Evolutionary conservation across 1,140 invertebrate species (phyloP).

Genomic region (Argopecten irradians): DNA sequence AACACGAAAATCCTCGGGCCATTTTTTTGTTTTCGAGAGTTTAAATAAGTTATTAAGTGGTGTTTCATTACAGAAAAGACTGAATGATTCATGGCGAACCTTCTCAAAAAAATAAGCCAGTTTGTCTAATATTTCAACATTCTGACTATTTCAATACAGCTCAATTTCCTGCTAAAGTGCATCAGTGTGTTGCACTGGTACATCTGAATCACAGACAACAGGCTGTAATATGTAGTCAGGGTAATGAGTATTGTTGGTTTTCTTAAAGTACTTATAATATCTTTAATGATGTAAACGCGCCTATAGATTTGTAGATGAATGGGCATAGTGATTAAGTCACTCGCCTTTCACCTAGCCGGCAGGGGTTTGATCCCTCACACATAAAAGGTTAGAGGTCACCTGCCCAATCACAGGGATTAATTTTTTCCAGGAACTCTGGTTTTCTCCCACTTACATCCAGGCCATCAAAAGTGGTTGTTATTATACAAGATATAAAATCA

Average conservation of each 20-base stretch:
- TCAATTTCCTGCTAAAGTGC: not conserved
- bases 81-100: not conserved
- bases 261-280: not conserved
- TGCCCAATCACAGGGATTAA: no score
- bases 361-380: no score
- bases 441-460: no score
- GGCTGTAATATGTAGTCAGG: not conserved
- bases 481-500: no score
- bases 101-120: not conserved
- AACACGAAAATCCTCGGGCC: not conserved
- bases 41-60: not conserved
- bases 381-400: no score
- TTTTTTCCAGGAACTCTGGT: no score
- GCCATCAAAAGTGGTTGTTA: no score
- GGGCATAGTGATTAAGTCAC: no score
- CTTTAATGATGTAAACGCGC: no score
- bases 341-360: no score
- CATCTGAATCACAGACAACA: not conserved
- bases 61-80: not conserved
- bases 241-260: not conserved
- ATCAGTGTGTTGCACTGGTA: not conserved
- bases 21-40: not conserved
- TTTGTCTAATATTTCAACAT: not conserved
- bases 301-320: no score
- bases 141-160: conserved; percentile 10